A percentile compares a stretch with the other conserved stretches of the same genome.
Evolutionary conservation across 2,113 vertebrate genomes (phyloP).

Genomic region (Rhagologus leucostigma): DNA sequence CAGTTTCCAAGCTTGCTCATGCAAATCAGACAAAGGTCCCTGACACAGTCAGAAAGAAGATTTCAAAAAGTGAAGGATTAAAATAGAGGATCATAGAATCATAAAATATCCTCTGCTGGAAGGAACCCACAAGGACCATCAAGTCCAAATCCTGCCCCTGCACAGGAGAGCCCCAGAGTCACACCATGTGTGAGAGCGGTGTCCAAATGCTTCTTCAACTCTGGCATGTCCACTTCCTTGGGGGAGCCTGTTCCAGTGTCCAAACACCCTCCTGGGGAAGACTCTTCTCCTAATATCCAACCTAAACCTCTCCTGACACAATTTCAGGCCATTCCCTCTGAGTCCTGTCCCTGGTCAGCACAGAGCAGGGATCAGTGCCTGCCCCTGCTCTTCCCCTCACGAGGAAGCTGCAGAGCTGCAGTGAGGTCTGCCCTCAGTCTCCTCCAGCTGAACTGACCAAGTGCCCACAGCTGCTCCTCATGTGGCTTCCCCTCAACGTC

Average conservation of each 20-base stretch:
- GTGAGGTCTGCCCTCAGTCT: not conserved
- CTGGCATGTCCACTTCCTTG: not conserved
- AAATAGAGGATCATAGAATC: not conserved
- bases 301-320: not conserved
- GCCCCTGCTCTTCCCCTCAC: not conserved
- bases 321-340: not conserved
- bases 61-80: not conserved
- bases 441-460: not conserved
- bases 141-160: not conserved
- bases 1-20: not conserved
- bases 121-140: not conserved
- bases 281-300: not conserved
- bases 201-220: not conserved
- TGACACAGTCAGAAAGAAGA: fast-evolving
- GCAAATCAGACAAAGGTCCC: not conserved
- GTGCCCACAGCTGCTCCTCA: not conserved
- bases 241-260: not conserved
- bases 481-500: fast-evolving
- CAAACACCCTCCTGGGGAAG: not conserved
- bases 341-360: not conserved
- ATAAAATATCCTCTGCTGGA: not conserved
- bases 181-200: not conserved
- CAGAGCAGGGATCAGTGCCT: not conserved
- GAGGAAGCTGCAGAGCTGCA: not conserved
- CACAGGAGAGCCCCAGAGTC: not conserved